Conservation (phyloP, 2,888 invertebrate genomes). For the Cataglyphis livida region DNA sequence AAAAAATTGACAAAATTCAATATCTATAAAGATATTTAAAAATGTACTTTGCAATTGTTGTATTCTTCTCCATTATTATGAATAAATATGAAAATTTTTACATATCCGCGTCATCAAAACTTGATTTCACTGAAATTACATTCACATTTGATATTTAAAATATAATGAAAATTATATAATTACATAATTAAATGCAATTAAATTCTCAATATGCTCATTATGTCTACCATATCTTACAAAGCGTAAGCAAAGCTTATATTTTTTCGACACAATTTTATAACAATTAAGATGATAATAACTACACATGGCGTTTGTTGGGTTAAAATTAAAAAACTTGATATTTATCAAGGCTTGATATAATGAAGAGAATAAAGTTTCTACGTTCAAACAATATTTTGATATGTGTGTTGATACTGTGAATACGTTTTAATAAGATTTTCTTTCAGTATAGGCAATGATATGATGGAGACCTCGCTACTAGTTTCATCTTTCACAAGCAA, state of each 20-base stretch:
- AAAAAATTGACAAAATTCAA: not conserved
- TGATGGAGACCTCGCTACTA: conserved; percentile 25
- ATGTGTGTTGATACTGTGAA: not conserved
- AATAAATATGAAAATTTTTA: not conserved
- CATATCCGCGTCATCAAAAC: not conserved
- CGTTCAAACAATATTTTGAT: not conserved
- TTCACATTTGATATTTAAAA: not conserved
- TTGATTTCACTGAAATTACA: not conserved
- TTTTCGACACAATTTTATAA: not conserved
- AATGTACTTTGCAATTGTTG: not conserved
- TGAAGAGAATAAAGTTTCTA: not conserved
- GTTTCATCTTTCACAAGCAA: conserved; percentile 48
- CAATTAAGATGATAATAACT: not conserved
- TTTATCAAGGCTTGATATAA: not conserved
- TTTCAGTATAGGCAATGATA: not conserved
- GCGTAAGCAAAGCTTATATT: not conserved
- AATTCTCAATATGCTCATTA: not conserved
- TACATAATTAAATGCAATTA: not conserved
- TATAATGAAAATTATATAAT: not conserved
- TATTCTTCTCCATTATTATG: not conserved
- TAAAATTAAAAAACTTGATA: not conserved
- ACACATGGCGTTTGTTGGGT: not conserved
- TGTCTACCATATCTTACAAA: not conserved
- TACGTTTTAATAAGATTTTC: conserved; percentile 23
- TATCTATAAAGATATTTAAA: not conserved